Base-by-base conservation (phyloP, 2,888 invertebrate species). In the Ophraella communa region DNA sequence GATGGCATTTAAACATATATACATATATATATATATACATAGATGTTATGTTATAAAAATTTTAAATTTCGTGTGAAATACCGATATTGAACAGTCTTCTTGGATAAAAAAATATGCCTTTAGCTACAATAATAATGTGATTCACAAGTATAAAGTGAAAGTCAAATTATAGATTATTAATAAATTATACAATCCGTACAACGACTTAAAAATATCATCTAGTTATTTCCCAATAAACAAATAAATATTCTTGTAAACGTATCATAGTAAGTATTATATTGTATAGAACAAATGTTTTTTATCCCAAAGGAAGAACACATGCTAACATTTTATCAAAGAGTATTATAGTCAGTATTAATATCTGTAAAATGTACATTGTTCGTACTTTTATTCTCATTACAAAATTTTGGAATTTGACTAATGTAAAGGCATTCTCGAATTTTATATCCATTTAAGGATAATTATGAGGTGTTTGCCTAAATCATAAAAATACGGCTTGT, bases 1-100 rank as follows among this genome's bases (percentile, higher is more conserved):
- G n/a, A 62, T 62, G 65, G 65, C 62, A 66, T 66, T 63, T 57
- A 24, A 53, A 45, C 47, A 55, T 24, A 52, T 52, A 52, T 4
- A 39, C 39, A 54, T 7, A 39, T 39, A 54, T 54, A 54, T 21
- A 39, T 52, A 54, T 14, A 53, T 10, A 53, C 18, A 33, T 53
- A 21, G 18, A 39, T 53, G 35, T 35, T 53, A 53, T 53, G 53
- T 53, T 39, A 24, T 53, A 11, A 39, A 52, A 35, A 53, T 33
- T 53, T 20, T 39, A 35, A 54, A 35, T 39, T 54, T 2, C 39
- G 39, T 35, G 44, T 44, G 21, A 54, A 35, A 39, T 35, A 35
- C 14, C 14, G 39, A 54, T 54, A 54, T 53, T 53, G 53, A 53
- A 53, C 54, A 42, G 14, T 35, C 18, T 14, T 35, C 1, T 21